phyloP scores from a whole-genome alignment of 2,888 invertebrate genomes.

The Allygus modestus region DNA sequence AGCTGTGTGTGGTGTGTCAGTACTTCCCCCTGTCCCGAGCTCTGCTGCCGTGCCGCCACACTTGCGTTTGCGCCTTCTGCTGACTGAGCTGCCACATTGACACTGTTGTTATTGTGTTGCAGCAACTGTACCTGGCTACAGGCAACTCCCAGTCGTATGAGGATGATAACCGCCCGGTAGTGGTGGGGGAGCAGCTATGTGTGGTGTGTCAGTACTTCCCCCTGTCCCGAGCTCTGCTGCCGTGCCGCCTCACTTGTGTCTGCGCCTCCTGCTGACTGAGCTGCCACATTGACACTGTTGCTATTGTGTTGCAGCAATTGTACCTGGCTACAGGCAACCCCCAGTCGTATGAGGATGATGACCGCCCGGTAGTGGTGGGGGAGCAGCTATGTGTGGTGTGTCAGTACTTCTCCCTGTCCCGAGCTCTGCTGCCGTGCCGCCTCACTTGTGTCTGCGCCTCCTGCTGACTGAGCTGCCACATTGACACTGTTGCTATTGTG shows the following conservation, averaged over 20 bases:
- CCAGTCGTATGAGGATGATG: slow-evolving; percentile 76
- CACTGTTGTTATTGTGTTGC: slow-evolving; percentile 72
- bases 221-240: too few relatives aligned
- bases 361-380: slow-evolving; percentile 72
- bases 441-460: too few relatives aligned
- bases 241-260: too few relatives aligned
- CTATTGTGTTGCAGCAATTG: slow-evolving; percentile 80
- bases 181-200: slow-evolving; percentile 81
- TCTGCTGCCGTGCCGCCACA: too few relatives aligned
- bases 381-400: slow-evolving; percentile 89
- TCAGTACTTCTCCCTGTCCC: slow-evolving; percentile 82
- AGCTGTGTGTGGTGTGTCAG: slow-evolving; percentile 90
- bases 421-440: too few relatives aligned
- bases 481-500: slow-evolving; percentile 53
- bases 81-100: too few relatives aligned
- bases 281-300: too few relatives aligned
- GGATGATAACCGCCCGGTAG: slow-evolving; percentile 69
- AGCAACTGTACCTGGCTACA: slow-evolving; percentile 88
- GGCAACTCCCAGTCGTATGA: slow-evolving; percentile 80
- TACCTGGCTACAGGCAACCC: slow-evolving; percentile 85
- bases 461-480: too few relatives aligned
- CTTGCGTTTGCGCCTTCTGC: too few relatives aligned
- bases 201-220: slow-evolving; percentile 90
- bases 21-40: slow-evolving; percentile 81
- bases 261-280: too few relatives aligned